These are phyloP conservation scores for Stenolophus ochropezus DNA, from an alignment of 2,888 invertebrate genomes.

Conservation along the genomic window DNA sequence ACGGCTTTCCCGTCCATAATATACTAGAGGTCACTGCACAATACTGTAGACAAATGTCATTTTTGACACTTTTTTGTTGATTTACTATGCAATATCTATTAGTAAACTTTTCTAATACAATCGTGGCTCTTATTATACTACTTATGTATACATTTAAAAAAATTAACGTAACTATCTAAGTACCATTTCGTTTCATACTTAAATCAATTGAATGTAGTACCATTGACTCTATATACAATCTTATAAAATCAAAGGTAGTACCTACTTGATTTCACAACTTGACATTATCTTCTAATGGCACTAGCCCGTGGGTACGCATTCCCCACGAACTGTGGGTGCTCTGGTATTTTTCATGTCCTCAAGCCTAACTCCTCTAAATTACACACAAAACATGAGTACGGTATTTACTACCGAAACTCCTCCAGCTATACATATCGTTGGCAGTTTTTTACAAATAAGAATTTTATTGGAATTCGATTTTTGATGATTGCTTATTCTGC, in stretches of 20 bases:
- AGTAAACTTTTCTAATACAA: neutral
- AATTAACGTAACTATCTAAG: neutral
- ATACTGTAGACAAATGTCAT: no score
- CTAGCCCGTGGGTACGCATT: conserved; percentile 14
- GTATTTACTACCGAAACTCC: conserved; percentile 41
- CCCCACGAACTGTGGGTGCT: neutral
- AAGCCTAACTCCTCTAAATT: conserved; percentile 15
- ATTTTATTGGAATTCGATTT: conserved; percentile 25
- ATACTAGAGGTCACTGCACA: no score
- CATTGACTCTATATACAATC: neutral
- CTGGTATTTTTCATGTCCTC: neutral
- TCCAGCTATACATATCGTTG: neutral
- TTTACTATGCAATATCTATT: neutral
- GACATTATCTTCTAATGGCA: neutral
- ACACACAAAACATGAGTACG: conserved; percentile 32
- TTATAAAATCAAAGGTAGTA: no score
- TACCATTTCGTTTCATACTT: neutral
- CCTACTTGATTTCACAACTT: no score
- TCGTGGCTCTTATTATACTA: neutral
- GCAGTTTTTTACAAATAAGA: conserved; percentile 3
- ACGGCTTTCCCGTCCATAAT: no score
- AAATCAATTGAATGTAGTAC: conserved; percentile 1
- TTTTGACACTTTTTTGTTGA: neutral
- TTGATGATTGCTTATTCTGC: conserved; percentile 14
- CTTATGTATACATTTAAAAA: neutral